Percentiles rank a stretch among this genome's conserved stretches.
Evolutionary conservation across 2,113 vertebrate species (phyloP).

Genomic region (Sinosuthora webbiana): DNA sequence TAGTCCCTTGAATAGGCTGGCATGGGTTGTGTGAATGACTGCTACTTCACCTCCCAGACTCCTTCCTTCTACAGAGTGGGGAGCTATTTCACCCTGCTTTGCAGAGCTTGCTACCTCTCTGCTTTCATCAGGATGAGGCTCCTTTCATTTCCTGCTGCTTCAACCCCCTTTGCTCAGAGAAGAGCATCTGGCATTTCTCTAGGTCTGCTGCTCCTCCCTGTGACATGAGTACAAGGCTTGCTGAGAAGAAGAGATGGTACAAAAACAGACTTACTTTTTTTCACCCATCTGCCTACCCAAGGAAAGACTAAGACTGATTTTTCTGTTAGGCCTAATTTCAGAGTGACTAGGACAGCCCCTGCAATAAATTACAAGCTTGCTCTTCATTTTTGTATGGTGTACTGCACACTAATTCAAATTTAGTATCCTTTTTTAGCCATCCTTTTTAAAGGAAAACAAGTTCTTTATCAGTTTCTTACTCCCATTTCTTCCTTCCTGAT

Average conservation of each 20-base stretch:
- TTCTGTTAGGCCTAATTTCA: not conserved
- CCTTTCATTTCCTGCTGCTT: not conserved
- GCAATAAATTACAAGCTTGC: not conserved
- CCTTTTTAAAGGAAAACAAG: not conserved
- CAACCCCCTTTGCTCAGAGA: not conserved
- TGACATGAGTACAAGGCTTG: not conserved
- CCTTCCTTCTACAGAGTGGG: not conserved
- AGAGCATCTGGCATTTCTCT: conserved; percentile 46
- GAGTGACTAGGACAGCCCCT: not conserved
- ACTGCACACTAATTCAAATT: not conserved
- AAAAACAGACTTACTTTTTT: not conserved
- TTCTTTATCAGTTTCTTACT: not conserved
- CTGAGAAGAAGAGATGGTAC: not conserved
- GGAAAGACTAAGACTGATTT: not conserved
- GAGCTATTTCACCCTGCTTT: not conserved
- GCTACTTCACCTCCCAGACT: not conserved
- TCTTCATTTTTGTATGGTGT: not conserved
- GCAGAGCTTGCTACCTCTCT: not conserved
- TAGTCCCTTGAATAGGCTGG: not conserved
- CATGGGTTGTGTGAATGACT: not conserved
- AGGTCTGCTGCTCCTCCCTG: not conserved
- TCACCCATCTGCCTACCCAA: conserved; percentile 20
- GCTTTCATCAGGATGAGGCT: not conserved
- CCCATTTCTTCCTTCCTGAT: not conserved
- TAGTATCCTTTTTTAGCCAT: not conserved